Conservation (phyloP, 2,113 vertebrate species). For the Muntiacus reevesi region DNA sequence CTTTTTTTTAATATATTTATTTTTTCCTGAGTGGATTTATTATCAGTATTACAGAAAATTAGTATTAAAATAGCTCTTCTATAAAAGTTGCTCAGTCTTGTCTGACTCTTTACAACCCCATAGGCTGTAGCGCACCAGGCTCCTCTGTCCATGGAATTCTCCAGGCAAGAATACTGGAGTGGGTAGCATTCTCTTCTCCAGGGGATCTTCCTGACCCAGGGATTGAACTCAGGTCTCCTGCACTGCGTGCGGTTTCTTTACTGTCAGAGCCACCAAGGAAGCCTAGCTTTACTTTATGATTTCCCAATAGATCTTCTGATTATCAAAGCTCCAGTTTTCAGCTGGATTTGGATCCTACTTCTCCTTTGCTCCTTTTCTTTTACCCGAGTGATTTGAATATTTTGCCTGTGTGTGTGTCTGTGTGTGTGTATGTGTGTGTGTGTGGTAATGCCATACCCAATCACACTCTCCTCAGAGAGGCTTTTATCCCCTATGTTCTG, state of each 20-base stretch:
- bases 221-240: fast-evolving
- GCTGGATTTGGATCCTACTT: not conserved
- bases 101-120: not conserved
- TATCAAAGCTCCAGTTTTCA: not conserved
- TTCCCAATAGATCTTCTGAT: not conserved
- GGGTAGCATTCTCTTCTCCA: not conserved
- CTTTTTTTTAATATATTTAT: not conserved
- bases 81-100: not conserved
- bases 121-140: not conserved
- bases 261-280: not conserved
- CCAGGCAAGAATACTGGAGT: not conserved
- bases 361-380: not conserved
- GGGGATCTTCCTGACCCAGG: not conserved
- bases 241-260: not conserved
- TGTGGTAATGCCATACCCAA: not conserved
- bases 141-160: not conserved
- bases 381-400: not conserved
- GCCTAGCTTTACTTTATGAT: not conserved
- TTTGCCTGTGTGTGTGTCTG: not conserved
- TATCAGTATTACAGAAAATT: not conserved
- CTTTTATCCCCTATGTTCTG: not conserved
- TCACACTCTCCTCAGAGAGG: not conserved
- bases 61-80: not conserved
- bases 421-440: not conserved
- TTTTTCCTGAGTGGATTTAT: not conserved